Evolutionary conservation across 2,888 invertebrate genomes (phyloP), one percentile per base, ranked within the genome.

Genomic region (Ecliptopera silaceata): DNA sequence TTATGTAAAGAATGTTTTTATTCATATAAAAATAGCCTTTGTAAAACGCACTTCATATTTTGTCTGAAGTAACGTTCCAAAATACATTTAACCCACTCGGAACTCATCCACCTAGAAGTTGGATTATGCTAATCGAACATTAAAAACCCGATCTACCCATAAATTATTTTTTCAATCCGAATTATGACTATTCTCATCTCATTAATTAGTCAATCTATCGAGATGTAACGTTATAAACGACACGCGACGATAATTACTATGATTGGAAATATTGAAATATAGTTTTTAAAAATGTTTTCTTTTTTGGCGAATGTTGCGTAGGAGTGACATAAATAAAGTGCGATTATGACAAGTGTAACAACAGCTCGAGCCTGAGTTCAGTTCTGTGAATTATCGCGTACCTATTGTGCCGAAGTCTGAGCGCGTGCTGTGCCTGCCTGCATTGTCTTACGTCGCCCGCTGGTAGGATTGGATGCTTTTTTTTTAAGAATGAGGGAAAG

Each of bases 381-480:
- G 48, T 75, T 78, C 75, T 68, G 53, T 80, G 82, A 81, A 81
- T 73, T 68, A 63, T 68, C 58, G 50, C 48, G 63, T 46, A n/a
- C n/a, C n/a, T n/a, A 63, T 70, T 64, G 64, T 70, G 65, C 56
- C 45, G 22, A 70, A 65, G 68, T 67, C 68, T 70, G 69, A 70
- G 73, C 59, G 52, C 64, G 67, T 61, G 57, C 49, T 53, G 52
- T 43, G 55, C 63, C 56, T 15, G 18, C 36, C 10, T 11, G 44
- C 49, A 76, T 82, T 81, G 80, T 84, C 75, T 84, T 77, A 80
- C 59, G 71, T 59, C 69, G 52, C 83, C 80, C 72, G 83, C 82
- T 81, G 82, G 59, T 58, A 44, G 15, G 39, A 26, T 51, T 45
- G 12, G 17, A 36, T 39, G 36, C 45, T 64, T 57, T 56, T 58